Evolutionary conservation across 30 jellyfish, hydroid and myxozoan genomes (phyloP), one percentile per base, ranked within the genome.

Genomic region (Hydractinia symbiolongicarpus): DNA sequence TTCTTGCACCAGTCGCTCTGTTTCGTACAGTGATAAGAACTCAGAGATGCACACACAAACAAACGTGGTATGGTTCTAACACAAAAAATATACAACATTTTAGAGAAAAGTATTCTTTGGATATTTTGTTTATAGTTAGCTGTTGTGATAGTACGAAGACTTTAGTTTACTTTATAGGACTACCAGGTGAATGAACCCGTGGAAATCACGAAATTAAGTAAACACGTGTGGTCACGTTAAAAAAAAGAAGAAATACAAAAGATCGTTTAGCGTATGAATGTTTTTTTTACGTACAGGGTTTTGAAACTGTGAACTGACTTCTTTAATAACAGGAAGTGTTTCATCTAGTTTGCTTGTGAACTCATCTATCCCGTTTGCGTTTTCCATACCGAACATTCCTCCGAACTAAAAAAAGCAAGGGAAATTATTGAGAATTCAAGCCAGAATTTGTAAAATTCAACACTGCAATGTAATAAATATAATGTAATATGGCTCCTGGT

Each of bases 11-110:
- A 93, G 96, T 50, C 96, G 80, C 64, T 93, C 99, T 16, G 96
- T 93, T 93, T 93, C 99, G 66, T 93, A 93, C 64, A 93, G 74
- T 0, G 99, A 93, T n/a, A 93, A 84, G 66, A 93, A 93, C 87
- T 93, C 99, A 54, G 99, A 83, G 20, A 93, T 93, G 94, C 99
- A 93, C 21, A 93, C 99, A 71, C 99, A 93, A 60, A 87, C 94
- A 67, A 93, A 93, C 17, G 99, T 93, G 17, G 99, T 93, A 55
- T 87, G 94, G 16, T 87, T 91, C 96, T 91, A 79, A 49, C 83
- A 86, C 19, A 53, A 68, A 72, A 20, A 20, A 51, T 56, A 82
- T 44, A 40, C 9, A 17, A 40, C 30, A 71, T 68, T 68, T 13
- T n/a, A 74, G 21, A 50, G 17, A 11, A 16, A n/a, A 55, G 30